Evolutionary conservation across 1,140 invertebrate genomes (phyloP), one percentile per base, ranked within the genome.

Genomic region (Drosophila jambulina): DNA sequence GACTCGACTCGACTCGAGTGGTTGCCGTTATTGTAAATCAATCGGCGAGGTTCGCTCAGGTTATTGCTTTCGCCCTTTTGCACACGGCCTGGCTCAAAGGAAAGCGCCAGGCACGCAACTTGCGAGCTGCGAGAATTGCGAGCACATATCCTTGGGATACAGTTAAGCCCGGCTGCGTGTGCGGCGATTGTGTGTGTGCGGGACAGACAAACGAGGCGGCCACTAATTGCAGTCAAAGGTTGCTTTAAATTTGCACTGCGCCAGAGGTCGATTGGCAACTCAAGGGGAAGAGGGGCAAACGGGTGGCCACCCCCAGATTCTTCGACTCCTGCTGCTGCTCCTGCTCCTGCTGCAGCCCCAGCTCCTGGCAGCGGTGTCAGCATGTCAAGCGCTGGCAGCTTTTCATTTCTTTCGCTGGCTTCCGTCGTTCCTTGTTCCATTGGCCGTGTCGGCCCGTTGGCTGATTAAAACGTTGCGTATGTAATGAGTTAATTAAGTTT

Each of bases 401-500:
- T 77, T 71, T 78, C 56, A 71, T 74, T 78, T 71, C 75, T 56
- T 75, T 68, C 61, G 61, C 64, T 54, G 46, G 61, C 29, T 70
- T 70, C 69, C 36, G 68, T 38, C 25, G 34, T n/a, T 56, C 27
- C 64, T 23, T 23, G 67, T 40, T 46, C 17, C 46, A 40, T 70
- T 51, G 45, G 42, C 23, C 78, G 56, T 84, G 75, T 74, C 83
- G 78, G 63, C 83, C 87, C 80, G 82, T 87, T 87, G 72, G 82
- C 81, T 88, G 85, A 90, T 90, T 85, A 88, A 88, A 90, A 85
- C 78, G 71, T 75, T 85, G 85, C 78, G 86, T 86, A 86, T 86
- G 82, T 91, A 92, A 92, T 92, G 91, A 91, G 91, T 92, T 92
- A 92, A 92, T 92, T 92, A 92, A 91, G 91, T 82, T 92, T 84